These are phyloP conservation scores for Pilophorus perplexus DNA, from an alignment of 2,888 invertebrate species.

Conservation along the genomic window DNA sequence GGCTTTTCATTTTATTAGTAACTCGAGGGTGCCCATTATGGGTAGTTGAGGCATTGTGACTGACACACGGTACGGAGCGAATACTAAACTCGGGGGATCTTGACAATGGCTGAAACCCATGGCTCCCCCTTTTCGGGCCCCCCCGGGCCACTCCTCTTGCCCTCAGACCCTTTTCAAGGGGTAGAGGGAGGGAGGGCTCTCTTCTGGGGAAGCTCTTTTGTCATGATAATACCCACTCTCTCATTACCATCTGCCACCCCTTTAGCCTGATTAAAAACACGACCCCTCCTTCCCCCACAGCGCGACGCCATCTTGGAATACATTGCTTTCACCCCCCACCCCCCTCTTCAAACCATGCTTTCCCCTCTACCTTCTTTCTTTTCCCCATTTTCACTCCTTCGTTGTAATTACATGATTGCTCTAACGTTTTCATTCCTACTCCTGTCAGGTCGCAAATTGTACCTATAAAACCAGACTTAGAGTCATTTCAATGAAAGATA, in stretches of 20 bases:
- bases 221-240: slow-evolving; percentile 42
- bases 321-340: slow-evolving; percentile 23
- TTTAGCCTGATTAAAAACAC: slow-evolving; percentile 42
- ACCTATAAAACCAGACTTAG: no score
- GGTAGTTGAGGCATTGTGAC: slow-evolving; percentile 40
- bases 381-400: slow-evolving; percentile 2
- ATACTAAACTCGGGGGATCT: slow-evolving; percentile 31
- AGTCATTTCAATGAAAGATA: no score
- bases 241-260: slow-evolving; percentile 43
- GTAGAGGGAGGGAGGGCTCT: not conserved
- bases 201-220: slow-evolving; percentile 38
- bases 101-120: slow-evolving; percentile 29
- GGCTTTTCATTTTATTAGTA: slow-evolving; percentile 40
- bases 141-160: not conserved
- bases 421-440: no score
- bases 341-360: not conserved
- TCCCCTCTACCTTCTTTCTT: slow-evolving; percentile 11
- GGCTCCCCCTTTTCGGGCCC: slow-evolving; percentile 17
- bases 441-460: no score
- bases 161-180: no score
- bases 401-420: slow-evolving; percentile 39
- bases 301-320: slow-evolving; percentile 36
- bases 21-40: slow-evolving; percentile 35
- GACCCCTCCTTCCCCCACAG: not conserved
- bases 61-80: slow-evolving; percentile 37